Conservation (phyloP, 2,888 invertebrate genomes). For the Amiota communis region DNA sequence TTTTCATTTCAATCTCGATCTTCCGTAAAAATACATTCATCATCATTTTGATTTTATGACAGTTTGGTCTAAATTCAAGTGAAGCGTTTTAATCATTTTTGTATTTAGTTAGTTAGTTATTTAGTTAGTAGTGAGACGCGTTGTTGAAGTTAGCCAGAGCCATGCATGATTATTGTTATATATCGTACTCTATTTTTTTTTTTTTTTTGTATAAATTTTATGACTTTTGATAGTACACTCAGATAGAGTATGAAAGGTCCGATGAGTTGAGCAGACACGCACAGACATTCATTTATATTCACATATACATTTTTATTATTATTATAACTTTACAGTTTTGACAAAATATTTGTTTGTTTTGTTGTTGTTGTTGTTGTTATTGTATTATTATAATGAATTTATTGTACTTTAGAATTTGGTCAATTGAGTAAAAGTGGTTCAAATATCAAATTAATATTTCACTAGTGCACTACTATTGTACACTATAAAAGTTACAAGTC, state of each 20-base stretch:
- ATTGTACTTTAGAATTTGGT: slow-evolving; percentile 48
- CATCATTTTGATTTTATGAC: slow-evolving; percentile 61
- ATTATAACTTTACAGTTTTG: background rate
- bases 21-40: slow-evolving; percentile 31
- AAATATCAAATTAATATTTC: slow-evolving; percentile 27
- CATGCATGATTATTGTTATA: too few relatives aligned
- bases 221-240: slow-evolving; percentile 40
- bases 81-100: slow-evolving; percentile 46
- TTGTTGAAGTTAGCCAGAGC: background rate
- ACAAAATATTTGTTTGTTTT: slow-evolving; percentile 25
- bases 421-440: slow-evolving; percentile 37
- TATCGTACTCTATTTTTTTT: slow-evolving; percentile 31
- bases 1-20: background rate
- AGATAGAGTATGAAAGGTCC: slow-evolving; percentile 33
- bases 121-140: background rate
- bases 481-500: too few relatives aligned
- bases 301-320: slow-evolving; percentile 33
- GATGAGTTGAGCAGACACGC: background rate
- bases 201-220: too few relatives aligned
- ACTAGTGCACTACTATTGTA: too few relatives aligned
- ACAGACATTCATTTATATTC: slow-evolving; percentile 31
- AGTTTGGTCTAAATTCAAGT: slow-evolving; percentile 60
- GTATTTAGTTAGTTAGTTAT: slow-evolving; percentile 33
- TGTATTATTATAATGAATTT: slow-evolving; percentile 19
- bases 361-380: slow-evolving; percentile 36